Conservation (phyloP, 1,140 invertebrate genomes). For the Antheraea mylitta region DNA sequence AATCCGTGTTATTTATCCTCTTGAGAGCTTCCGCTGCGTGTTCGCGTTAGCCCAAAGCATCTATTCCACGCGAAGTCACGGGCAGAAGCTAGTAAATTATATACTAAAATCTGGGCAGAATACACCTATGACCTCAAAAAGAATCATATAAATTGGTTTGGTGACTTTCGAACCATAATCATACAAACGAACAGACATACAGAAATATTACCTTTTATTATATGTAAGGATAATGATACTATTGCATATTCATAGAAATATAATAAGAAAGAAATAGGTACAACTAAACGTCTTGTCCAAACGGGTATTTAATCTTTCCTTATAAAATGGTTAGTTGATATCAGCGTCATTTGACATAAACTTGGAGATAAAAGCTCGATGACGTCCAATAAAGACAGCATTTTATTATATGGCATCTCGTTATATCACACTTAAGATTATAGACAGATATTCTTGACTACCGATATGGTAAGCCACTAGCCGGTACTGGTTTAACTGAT, state of each 20-base stretch:
- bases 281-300: background rate
- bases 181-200: too few relatives aligned
- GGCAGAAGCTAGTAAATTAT: too few relatives aligned
- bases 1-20: too few relatives aligned
- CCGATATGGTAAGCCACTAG: background rate
- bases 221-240: background rate
- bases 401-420: background rate
- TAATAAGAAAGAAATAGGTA: background rate
- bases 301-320: background rate
- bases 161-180: too few relatives aligned
- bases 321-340: constrained; percentile 7
- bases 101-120: too few relatives aligned
- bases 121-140: too few relatives aligned
- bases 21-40: too few relatives aligned
- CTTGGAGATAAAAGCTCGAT: constrained; percentile 6
- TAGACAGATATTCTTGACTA: constrained; percentile 17
- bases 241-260: background rate
- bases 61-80: too few relatives aligned
- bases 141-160: too few relatives aligned
- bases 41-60: too few relatives aligned
- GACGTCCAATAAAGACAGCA: background rate
- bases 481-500: background rate
- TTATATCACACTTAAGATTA: constrained; percentile 13
- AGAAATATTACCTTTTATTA: background rate
- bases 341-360: constrained; percentile 7